Evolutionary conservation across 2,888 invertebrate genomes (phyloP).

Genomic region (Pinctada fucata): DNA sequence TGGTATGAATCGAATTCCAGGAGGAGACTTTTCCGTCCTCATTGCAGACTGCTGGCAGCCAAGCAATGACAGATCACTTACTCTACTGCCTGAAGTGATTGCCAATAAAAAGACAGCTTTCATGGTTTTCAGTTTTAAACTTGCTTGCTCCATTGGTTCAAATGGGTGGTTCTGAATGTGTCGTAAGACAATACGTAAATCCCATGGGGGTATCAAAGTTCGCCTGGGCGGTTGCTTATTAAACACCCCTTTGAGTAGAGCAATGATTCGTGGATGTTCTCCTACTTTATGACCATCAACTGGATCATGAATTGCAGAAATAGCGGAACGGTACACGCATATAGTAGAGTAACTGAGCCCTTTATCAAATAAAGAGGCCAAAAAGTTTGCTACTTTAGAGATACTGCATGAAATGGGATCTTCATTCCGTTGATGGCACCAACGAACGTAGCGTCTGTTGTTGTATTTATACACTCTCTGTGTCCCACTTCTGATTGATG

Average conservation of each 20-base stretch:
- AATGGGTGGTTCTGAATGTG: not conserved
- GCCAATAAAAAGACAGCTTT: not conserved
- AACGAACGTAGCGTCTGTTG: too few species aligned
- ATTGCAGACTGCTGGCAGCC: not conserved
- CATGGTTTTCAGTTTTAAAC: not conserved
- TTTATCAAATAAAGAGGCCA: too few species aligned
- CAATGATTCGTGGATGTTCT: not conserved
- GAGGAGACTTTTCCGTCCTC: not conserved
- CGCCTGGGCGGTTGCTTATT: not conserved
- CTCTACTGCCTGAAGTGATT: not conserved
- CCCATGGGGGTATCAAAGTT: not conserved
- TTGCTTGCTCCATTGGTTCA: not conserved
- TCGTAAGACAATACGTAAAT: not conserved
- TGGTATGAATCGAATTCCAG: not conserved
- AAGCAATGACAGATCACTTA: not conserved
- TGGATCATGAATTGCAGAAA: conserved; percentile 2
- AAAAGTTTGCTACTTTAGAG: too few species aligned
- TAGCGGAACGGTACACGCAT: not conserved
- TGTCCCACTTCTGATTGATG: too few species aligned
- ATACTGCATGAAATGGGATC: too few species aligned
- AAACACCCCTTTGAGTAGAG: not conserved
- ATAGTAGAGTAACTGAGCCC: not conserved
- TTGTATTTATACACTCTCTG: too few species aligned
- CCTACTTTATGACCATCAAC: not conserved
- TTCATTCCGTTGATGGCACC: too few species aligned